phyloP scores from a whole-genome alignment of 2,888 invertebrate genomes.

The Heliconius charithonia region DNA sequence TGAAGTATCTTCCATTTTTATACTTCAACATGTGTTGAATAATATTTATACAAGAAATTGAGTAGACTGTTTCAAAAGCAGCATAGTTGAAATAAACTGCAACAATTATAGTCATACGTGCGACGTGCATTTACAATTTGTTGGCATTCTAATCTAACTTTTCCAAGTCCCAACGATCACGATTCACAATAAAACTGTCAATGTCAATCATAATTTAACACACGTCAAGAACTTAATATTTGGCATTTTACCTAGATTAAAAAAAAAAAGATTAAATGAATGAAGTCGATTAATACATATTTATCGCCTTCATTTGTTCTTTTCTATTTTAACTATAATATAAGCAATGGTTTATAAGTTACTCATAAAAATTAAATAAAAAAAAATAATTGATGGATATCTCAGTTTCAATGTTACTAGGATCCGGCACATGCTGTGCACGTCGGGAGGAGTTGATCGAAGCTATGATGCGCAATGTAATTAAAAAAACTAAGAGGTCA shows the following conservation, averaged over 20 bases:
- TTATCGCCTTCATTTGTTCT: too few relatives aligned
- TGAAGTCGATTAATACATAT: too few relatives aligned
- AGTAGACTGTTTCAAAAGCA: not conserved
- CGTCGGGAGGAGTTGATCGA: too few relatives aligned
- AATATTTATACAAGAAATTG: not conserved
- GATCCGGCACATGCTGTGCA: too few relatives aligned
- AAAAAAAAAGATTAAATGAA: not conserved
- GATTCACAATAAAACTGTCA: conserved; percentile 10
- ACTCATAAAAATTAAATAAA: too few relatives aligned
- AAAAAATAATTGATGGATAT: too few relatives aligned
- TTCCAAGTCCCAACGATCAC: not conserved
- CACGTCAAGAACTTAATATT: not conserved
- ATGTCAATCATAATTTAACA: not conserved
- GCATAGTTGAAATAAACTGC: not conserved
- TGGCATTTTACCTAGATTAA: not conserved
- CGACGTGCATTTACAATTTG: not conserved
- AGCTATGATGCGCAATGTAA: too few relatives aligned
- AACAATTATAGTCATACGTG: not conserved
- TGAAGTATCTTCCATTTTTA: conserved; percentile 64
- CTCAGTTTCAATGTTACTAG: too few relatives aligned
- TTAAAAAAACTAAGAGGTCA: too few relatives aligned
- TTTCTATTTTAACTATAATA: too few relatives aligned
- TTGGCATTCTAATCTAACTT: conserved; percentile 6
- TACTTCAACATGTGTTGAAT: conserved; percentile 18
- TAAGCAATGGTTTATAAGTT: too few relatives aligned